Percentiles rank a stretch among this genome's conserved stretches.
Evolutionary conservation across 1,140 invertebrate species (phyloP).

Genomic region (Argopecten irradians): DNA sequence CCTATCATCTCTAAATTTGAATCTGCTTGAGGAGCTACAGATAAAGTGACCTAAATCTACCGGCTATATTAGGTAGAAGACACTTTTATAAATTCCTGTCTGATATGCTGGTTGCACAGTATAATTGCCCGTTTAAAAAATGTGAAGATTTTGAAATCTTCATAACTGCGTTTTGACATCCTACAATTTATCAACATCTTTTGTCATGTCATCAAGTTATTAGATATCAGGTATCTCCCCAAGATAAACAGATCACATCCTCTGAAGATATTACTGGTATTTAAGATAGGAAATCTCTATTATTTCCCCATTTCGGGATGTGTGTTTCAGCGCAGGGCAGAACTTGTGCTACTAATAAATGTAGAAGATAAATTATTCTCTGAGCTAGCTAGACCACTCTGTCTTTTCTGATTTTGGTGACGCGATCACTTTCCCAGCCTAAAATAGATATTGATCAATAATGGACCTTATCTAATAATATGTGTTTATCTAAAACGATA

Average conservation of each 20-base stretch:
- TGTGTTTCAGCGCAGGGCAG: background rate
- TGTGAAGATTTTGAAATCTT: background rate
- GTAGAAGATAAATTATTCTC: background rate
- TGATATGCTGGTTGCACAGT: background rate
- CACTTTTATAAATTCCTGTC: background rate
- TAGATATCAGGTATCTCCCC: background rate
- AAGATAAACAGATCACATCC: background rate
- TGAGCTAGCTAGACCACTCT: background rate
- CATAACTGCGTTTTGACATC: background rate
- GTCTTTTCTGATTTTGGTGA: background rate
- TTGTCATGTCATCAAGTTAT: background rate
- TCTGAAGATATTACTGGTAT: background rate
- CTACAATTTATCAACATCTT: background rate
- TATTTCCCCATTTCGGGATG: background rate
- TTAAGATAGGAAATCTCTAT: background rate
- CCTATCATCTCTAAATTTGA: background rate
- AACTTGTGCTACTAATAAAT: background rate
- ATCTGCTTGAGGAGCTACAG: background rate
- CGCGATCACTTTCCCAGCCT: background rate
- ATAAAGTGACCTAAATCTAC: background rate
- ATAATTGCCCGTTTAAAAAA: background rate
- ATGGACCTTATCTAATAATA: background rate
- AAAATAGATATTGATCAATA: slow-evolving; percentile 4
- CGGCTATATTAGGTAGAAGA: background rate
- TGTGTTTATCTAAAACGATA: background rate